Evolutionary conservation across 2,797 vertebrate species (phyloP), one percentile per base, ranked within the genome.

Genomic region (Chelon labrosus): DNA sequence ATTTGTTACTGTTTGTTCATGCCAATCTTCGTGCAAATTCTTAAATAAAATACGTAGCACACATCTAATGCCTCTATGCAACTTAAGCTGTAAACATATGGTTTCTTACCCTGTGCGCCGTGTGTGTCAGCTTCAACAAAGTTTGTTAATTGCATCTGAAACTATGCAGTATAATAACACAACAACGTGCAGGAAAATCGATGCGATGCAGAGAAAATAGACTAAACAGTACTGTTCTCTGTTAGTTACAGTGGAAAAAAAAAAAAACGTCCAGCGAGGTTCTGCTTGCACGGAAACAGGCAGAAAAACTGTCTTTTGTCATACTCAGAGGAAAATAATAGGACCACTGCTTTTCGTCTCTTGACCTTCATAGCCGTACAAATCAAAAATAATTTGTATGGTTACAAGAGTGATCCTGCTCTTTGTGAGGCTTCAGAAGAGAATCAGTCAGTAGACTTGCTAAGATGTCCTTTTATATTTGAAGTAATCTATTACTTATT

Each of bases 221-320:
- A 80, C 74, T 73, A 75, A 88, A 79, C 53, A 75, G 51, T 73
- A 68, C 44, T 60, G 57, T 58, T 74, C 50, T 65, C 49, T 54
- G 54, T 84, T 80, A 70, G 67, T 65, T 81, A 56, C 66, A 54
- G 52, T 70, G 57, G 73, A 2, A 8, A 2, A 35, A 35, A 35
- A 35, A 35, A 73, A 77, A 70, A 83, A 68, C 60, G 35, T 70
- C 55, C 47, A 61, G n/a, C 31, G 16, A 61, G 25, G 17, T 20
- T 61, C 35, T 49, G 56, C 47, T 50, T 68, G 37, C 14, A 60
- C 41, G 31, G n/a, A 73, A 47, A 71, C 42, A 62, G 10, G 31
- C 20, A n/a, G 53, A 59, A 5, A 11, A 53, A 12, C 54, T 42
- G 54, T 67, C 14, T 50, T 73, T 27, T 56, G 39, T 75, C 65